Evolutionary conservation across 1,140 invertebrate species (phyloP), one percentile per base, ranked within the genome.

Genomic region (Ceratina calcarata): DNA sequence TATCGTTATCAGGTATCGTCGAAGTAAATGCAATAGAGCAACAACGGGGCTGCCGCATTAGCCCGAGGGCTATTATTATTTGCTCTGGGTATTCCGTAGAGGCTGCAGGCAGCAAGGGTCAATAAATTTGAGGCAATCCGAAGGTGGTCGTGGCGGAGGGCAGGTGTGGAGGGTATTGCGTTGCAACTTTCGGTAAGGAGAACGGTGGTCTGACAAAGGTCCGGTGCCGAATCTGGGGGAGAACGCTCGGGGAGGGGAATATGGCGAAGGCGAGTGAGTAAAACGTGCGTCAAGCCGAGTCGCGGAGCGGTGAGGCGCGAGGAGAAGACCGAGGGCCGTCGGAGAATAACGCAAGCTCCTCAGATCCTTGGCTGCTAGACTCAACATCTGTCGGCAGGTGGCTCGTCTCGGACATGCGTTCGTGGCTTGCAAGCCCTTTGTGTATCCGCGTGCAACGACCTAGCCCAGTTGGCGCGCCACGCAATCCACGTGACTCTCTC

Each of bases 331-430:
- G 24, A 64, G 27, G 66, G 67, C 65, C 71, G 57, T 64, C 49
- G 73, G 57, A 76, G 78, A 77, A 73, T 74, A 82, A 86, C 68
- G 71, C 69, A 78, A 78, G 60, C 75, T 82, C 24, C 74, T 32
- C 27, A 32, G 78, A 79, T 82, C 82, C 27, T 82, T 76, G 79
- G 82, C 62, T 76, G 86, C 76, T 86, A 88, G 86, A 89, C 68
- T 78, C 80, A 89, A 90, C 89, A 90, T 89, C 89, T 90, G 89
- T 90, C 89, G 89, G 88, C 89, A 90, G 89, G 89, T 90, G 89
- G 88, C 80, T 86, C 76, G 82, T 86, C 86, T 88, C 82, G 83
- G 79, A 83, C 79, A 84, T 83, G 83, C 83, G 27, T 88, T 73
- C 85, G 82, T 87, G 82, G 82, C 81, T 77, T 83, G 80, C 27